Evolutionary conservation across 2,888 invertebrate species (phyloP).

Genomic region (Ellobium chinense): DNA sequence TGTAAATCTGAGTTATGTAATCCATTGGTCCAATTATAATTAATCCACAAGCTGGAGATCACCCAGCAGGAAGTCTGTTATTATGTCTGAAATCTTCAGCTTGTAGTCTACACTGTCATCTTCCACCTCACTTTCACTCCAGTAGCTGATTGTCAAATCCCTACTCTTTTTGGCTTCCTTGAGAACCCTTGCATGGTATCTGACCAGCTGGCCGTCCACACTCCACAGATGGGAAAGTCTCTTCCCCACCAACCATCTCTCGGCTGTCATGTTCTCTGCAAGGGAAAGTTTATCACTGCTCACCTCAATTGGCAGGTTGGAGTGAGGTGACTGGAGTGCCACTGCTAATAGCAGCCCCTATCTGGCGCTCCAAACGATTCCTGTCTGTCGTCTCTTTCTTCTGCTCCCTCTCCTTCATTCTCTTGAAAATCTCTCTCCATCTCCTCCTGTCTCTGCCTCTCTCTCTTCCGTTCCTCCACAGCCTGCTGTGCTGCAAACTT

Average conservation of each 20-base stretch:
- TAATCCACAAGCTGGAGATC: not conserved
- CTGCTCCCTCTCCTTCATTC: not conserved
- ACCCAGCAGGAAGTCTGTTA: not conserved
- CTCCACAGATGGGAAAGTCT: not conserved
- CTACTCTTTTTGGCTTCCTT: not conserved
- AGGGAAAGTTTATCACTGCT: not conserved
- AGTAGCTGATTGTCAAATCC: not conserved
- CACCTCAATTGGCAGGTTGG: not conserved
- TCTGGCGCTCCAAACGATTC: not conserved
- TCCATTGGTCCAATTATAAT: not conserved
- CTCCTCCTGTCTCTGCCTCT: not conserved
- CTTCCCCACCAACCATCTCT: not conserved
- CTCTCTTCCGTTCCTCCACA: not conserved
- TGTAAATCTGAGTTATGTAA: not conserved
- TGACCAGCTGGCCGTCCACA: not conserved
- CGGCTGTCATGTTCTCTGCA: not conserved
- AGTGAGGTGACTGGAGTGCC: not conserved
- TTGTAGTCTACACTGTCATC: not conserved
- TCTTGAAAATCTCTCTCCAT: not conserved
- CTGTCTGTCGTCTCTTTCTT: not conserved
- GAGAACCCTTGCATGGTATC: not conserved
- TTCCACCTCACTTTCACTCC: not conserved
- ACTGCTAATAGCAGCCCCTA: not conserved
- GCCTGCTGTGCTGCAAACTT: not conserved
- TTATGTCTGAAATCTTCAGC: not conserved